Conservation (phyloP, 2,113 vertebrate species). For the Eonycteris spelaea region DNA sequence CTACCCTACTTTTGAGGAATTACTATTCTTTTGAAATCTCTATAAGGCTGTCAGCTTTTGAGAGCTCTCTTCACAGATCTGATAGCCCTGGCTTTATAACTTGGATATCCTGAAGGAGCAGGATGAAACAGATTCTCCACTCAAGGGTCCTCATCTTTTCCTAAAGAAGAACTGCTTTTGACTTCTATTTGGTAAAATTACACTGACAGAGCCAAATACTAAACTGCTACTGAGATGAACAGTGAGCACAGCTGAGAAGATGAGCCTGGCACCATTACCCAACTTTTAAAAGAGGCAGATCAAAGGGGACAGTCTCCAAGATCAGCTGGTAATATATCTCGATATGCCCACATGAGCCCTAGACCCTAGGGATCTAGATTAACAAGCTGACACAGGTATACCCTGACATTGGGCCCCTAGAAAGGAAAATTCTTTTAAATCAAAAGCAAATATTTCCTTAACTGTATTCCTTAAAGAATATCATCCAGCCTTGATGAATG, state of each 20-base stretch:
- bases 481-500: not conserved
- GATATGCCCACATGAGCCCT: not conserved
- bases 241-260: not conserved
- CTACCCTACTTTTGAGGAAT: not conserved
- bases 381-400: not conserved
- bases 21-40: not conserved
- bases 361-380: not conserved
- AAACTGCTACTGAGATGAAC: not conserved
- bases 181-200: constrained; percentile 4
- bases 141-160: not conserved
- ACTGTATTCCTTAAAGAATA: not conserved
- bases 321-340: not conserved
- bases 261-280: not conserved
- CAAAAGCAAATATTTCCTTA: not conserved
- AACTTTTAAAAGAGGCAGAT: not conserved
- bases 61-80: not conserved
- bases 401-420: not conserved
- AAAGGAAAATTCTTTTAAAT: not conserved
- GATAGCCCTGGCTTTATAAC: not conserved
- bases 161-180: not conserved
- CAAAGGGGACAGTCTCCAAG: not conserved
- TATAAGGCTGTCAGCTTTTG: not conserved
- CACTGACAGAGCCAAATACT: not conserved
- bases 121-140: not conserved
- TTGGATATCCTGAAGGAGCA: not conserved